These are phyloP conservation scores for Colossoma macropomum DNA, from an alignment of 2,113 vertebrate genomes.

Conservation along the genomic window DNA sequence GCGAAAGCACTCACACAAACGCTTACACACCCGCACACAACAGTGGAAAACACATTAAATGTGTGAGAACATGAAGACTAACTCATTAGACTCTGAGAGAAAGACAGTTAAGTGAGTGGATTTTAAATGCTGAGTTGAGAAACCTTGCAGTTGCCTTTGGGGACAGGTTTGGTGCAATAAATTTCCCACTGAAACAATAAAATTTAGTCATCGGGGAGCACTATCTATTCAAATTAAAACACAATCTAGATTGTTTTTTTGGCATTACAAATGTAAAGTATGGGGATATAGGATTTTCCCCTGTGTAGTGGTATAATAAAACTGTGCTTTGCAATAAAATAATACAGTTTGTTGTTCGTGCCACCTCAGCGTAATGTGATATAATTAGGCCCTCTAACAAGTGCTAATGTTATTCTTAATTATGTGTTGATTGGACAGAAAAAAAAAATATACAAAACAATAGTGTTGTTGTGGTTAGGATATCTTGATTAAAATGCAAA, in stretches of 20 bases:
- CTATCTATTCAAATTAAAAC: background rate
- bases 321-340: slow-evolving; percentile 22
- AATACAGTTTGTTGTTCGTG: slow-evolving; percentile 39
- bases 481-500: slow-evolving; percentile 22
- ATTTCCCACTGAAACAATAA: background rate
- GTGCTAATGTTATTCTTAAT: slow-evolving; percentile 55
- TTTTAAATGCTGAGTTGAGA: background rate
- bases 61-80: background rate
- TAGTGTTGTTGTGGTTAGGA: background rate
- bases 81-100: slow-evolving; percentile 7
- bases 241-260: background rate
- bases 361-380: slow-evolving; percentile 40
- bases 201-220: background rate
- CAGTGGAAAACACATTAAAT: slow-evolving; percentile 59
- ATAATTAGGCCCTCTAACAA: slow-evolving; percentile 60
- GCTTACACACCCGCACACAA: background rate
- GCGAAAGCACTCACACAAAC: slow-evolving; percentile 44
- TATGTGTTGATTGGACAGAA: slow-evolving; percentile 53
- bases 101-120: background rate
- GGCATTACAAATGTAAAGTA: background rate
- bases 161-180: slow-evolving; percentile 6
- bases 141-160: background rate
- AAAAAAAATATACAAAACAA: background rate
- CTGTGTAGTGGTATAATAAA: background rate
- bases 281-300: background rate